phyloP scores from a whole-genome alignment of 2,797 vertebrate species.

The Acestrorhynchus altus region DNA sequence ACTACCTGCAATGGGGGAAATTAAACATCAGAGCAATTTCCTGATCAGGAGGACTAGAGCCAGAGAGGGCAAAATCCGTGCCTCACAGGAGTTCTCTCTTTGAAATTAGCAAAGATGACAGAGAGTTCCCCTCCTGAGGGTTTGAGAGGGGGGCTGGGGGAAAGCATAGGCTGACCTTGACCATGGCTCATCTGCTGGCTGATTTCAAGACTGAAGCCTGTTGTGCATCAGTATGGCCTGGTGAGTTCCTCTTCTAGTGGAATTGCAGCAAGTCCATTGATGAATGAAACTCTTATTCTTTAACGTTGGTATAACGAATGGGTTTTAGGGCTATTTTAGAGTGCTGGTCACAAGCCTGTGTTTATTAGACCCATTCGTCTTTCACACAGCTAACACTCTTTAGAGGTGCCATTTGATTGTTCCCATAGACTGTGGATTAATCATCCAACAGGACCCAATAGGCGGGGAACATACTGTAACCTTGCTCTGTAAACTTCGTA shows the following conservation, averaged over 20 bases:
- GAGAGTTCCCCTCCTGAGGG: constrained; percentile 36
- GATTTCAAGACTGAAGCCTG: constrained; percentile 22
- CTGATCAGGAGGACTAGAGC: constrained; percentile 38
- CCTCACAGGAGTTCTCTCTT: constrained; percentile 27
- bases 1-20: constrained; percentile 36
- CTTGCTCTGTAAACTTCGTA: neutral
- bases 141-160: constrained; percentile 8
- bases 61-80: constrained; percentile 35
- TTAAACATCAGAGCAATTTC: constrained; percentile 54
- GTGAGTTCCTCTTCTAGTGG: constrained; percentile 4
- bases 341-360: neutral
- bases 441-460: neutral
- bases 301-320: constrained; percentile 41
- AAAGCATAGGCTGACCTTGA: constrained; percentile 33
- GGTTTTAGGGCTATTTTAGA: constrained; percentile 1
- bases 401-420: neutral
- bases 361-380: constrained; percentile 10
- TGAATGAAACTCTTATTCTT: constrained; percentile 39
- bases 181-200: constrained; percentile 24
- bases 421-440: neutral
- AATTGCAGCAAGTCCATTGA: constrained; percentile 6
- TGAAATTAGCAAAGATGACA: constrained; percentile 43
- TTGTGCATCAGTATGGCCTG: constrained; percentile 8
- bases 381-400: neutral
- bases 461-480: neutral